Percentiles rank a stretch among this genome's conserved stretches.
These are phyloP conservation scores for Brevipalpus yothersi DNA, from an alignment of 1,140 invertebrate species.

Conservation along the genomic window DNA sequence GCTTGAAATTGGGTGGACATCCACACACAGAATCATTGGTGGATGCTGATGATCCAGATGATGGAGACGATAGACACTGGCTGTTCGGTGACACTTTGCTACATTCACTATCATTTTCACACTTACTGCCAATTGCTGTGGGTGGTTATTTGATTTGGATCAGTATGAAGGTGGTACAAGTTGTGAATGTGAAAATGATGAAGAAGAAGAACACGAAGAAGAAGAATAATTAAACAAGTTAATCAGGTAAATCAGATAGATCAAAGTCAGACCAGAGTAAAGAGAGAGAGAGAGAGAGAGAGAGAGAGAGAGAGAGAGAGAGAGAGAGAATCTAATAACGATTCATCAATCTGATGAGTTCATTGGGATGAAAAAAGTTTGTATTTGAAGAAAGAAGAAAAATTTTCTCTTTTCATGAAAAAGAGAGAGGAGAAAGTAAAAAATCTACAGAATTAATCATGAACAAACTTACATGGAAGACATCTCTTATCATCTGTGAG, in stretches of 20 bases:
- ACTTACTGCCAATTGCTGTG: conserved; percentile 8
- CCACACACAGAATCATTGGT: conserved; percentile 11
- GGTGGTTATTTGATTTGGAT: neutral
- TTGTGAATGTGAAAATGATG: no score
- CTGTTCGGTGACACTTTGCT: conserved; percentile 7
- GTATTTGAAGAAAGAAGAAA: no score
- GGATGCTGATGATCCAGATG: conserved; percentile 9
- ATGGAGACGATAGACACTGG: neutral
- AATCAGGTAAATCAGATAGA: neutral
- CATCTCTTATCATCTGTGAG: conserved; percentile 11
- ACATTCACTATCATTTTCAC: conserved; percentile 10
- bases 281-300: neutral
- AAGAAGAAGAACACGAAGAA: neutral
- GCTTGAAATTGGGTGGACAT: conserved; percentile 14
- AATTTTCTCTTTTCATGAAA: no score
- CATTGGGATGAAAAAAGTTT: no score
- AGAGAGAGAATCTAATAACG: no score
- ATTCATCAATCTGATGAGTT: no score
- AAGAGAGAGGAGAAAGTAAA: no score
- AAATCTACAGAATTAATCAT: no score
- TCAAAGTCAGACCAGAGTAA: neutral
- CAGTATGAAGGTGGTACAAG: no score
- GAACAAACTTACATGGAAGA: conserved; percentile 11
- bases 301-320: no score
- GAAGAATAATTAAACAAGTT: neutral